Evolutionary conservation across 2,888 invertebrate species (phyloP).

Genomic region (Yponomeuta cagnagella): DNA sequence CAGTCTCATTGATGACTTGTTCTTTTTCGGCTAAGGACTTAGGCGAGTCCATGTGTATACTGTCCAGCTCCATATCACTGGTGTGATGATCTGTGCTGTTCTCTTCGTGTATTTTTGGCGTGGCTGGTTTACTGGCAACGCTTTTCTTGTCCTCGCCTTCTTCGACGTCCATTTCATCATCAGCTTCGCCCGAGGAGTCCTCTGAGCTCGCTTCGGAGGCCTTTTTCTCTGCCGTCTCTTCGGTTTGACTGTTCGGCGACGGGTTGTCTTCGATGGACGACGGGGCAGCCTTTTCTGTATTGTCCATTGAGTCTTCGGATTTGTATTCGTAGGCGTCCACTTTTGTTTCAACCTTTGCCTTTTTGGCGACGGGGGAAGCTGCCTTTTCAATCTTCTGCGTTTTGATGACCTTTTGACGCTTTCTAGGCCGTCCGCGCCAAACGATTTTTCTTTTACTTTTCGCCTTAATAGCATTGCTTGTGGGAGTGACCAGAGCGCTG

Average conservation of each 20-base stretch:
- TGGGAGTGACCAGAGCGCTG: conserved; percentile 29
- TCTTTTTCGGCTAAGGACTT: conserved; percentile 61
- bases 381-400: conserved; percentile 25
- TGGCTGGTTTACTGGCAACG: conserved; percentile 53
- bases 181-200: conserved; percentile 80
- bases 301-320: conserved; percentile 43
- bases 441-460: conserved; percentile 66
- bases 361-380: conserved; percentile 49
- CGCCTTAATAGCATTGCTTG: conserved; percentile 33
- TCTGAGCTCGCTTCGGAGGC: conserved; percentile 72
- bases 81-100: conserved; percentile 67
- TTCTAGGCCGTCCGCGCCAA: conserved; percentile 67
- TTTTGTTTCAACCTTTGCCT: conserved; percentile 42
- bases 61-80: conserved; percentile 70
- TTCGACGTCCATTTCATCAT: conserved; percentile 81
- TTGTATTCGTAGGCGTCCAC: conserved; percentile 40
- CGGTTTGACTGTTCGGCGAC: conserved; percentile 33
- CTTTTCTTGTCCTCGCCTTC: conserved; percentile 67
- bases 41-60: conserved; percentile 68
- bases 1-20: conserved; percentile 52
- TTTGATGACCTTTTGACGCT: conserved; percentile 46
- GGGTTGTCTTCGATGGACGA: conserved; percentile 24
- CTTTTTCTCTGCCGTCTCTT: conserved; percentile 44
- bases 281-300: conserved; percentile 29
- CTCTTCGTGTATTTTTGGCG: conserved; percentile 52